A percentile compares a stretch with the other conserved stretches of the same genome.
These are phyloP conservation scores for Drosophila seguyi DNA, from an alignment of 1,140 invertebrate species.

Conservation along the genomic window DNA sequence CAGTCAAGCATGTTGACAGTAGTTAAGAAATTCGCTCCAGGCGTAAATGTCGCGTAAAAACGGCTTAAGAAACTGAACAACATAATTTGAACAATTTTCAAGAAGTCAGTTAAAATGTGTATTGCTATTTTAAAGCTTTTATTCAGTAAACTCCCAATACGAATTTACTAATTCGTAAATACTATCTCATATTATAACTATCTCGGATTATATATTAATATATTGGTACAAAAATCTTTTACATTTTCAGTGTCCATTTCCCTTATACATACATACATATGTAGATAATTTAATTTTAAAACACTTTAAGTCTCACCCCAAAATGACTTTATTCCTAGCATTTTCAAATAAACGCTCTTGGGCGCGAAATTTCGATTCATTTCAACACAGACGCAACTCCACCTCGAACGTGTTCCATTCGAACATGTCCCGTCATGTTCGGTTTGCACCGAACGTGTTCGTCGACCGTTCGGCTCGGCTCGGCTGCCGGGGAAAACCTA, in stretches of 20 bases:
- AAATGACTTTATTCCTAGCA: too few relatives aligned
- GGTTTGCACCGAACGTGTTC: not conserved
- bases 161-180: not conserved
- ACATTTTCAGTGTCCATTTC: not conserved
- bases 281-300: too few relatives aligned
- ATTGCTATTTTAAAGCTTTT: not conserved
- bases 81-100: too few relatives aligned
- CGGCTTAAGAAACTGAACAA: not conserved
- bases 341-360: too few relatives aligned
- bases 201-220: too few relatives aligned
- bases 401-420: not conserved
- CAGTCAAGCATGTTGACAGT: not conserved
- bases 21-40: constrained; percentile 1
- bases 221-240: too few relatives aligned
- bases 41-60: constrained; percentile 2
- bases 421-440: not conserved
- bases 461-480: not conserved
- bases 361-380: too few relatives aligned
- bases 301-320: too few relatives aligned
- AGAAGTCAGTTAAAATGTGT: not conserved
- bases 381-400: not conserved
- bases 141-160: not conserved
- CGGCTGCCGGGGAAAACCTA: not conserved
- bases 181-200: too few relatives aligned
- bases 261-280: too few relatives aligned